These are phyloP conservation scores for Byasa hedistus DNA, from an alignment of 2,888 invertebrate genomes.

Conservation along the genomic window DNA sequence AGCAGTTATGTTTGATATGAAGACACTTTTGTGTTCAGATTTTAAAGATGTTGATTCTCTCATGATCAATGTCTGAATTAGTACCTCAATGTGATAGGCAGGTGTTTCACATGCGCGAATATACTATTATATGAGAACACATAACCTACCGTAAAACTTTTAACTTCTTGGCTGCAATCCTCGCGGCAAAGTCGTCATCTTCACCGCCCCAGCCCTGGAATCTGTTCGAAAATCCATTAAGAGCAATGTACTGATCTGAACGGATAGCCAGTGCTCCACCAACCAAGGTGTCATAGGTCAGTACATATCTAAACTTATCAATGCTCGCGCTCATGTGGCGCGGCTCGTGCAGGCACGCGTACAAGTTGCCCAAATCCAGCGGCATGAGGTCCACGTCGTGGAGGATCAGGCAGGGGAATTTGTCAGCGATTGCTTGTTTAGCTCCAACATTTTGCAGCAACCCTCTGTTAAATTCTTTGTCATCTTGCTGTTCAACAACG, in stretches of 20 bases:
- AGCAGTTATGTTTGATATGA: no score
- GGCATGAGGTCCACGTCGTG: constrained; percentile 96
- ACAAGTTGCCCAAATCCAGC: constrained; percentile 88
- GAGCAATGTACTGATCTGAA: constrained; percentile 51
- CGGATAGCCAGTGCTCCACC: constrained; percentile 68
- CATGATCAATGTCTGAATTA: no score
- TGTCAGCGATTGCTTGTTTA: constrained; percentile 83
- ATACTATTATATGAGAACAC: background rate
- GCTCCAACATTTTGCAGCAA: constrained; percentile 93
- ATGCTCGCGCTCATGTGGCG: constrained; percentile 94
- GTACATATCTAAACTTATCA: constrained; percentile 82
- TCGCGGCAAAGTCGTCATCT: constrained; percentile 64
- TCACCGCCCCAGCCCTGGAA: constrained; percentile 74
- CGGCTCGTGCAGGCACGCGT: constrained; percentile 88
- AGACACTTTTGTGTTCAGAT: no score
- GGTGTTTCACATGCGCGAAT: no score
- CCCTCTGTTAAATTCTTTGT: constrained; percentile 91
- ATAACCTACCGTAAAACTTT: constrained; percentile 52
- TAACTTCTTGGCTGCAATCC: constrained; percentile 48
- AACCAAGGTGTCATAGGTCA: constrained; percentile 49
- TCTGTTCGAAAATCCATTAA: constrained; percentile 67
- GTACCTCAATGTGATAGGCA: no score
- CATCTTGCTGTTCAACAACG: constrained; percentile 89
- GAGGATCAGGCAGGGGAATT: constrained; percentile 90
- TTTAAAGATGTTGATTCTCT: no score